Conservation (phyloP, 2,113 vertebrate genomes). For the Numida meleagris region DNA sequence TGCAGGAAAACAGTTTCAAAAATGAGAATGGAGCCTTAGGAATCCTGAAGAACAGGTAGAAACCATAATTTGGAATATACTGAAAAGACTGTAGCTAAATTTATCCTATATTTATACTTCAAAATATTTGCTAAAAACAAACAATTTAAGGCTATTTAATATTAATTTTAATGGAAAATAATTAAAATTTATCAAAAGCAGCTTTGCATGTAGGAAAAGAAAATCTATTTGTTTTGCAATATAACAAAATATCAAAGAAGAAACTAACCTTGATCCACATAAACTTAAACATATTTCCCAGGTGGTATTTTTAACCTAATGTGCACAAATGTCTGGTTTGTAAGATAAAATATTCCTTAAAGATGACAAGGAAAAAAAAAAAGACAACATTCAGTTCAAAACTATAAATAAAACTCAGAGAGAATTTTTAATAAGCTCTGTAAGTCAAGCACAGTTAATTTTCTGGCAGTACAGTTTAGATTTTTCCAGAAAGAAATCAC, state of each 20-base stretch:
- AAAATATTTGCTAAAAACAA: background rate
- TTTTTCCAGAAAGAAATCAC: background rate
- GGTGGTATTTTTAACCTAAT: background rate
- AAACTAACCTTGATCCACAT: background rate
- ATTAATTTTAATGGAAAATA: background rate
- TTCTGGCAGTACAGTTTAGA: background rate
- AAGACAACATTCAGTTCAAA: background rate
- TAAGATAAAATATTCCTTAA: background rate
- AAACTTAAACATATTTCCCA: background rate
- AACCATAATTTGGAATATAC: background rate
- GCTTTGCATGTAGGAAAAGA: background rate
- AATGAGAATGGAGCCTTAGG: background rate
- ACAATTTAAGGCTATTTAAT: background rate
- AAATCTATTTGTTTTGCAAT: background rate
- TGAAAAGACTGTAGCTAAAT: background rate
- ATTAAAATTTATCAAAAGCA: background rate
- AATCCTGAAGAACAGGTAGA: background rate
- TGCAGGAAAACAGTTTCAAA: constrained; percentile 9
- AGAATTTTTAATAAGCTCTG: background rate
- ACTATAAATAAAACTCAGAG: background rate
- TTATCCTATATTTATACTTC: too few relatives aligned
- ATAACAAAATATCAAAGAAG: background rate
- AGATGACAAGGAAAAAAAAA: background rate
- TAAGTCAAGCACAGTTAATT: background rate
- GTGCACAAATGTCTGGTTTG: background rate